Percentiles rank a stretch among this genome's conserved stretches.
Evolutionary conservation across 2,797 vertebrate species (phyloP).

Genomic region (Pangasius mekongensis): DNA sequence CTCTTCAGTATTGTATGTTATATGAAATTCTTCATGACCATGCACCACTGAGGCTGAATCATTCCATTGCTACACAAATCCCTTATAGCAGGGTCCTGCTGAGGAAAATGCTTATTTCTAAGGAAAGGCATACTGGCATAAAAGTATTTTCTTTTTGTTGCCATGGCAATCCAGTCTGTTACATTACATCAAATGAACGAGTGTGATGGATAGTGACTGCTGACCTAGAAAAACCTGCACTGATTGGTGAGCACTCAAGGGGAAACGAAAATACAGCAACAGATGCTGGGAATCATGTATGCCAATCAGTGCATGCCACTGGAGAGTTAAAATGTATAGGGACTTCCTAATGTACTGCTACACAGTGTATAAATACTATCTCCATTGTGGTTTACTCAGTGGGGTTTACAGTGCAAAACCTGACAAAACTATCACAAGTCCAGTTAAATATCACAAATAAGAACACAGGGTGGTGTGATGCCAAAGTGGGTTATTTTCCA

Average conservation of each 20-base stretch:
- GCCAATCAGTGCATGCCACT: background rate
- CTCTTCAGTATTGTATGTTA: background rate
- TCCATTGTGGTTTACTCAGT: background rate
- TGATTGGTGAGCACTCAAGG: constrained; percentile 12
- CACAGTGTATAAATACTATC: constrained; percentile 14
- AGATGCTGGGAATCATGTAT: constrained; percentile 8
- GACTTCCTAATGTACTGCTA: background rate
- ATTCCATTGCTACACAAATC: background rate
- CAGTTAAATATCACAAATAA: background rate
- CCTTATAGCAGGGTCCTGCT: constrained; percentile 15
- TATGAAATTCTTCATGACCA: background rate
- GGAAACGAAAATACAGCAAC: constrained; percentile 36
- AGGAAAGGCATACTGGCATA: constrained; percentile 35
- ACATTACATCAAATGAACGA: constrained; percentile 50
- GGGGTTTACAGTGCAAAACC: background rate
- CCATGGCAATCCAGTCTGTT: constrained; percentile 54
- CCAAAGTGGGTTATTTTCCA: background rate
- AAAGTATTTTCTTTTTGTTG: constrained; percentile 46
- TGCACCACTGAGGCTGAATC: background rate
- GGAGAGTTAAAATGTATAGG: constrained; percentile 1
- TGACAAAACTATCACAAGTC: background rate
- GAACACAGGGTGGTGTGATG: background rate
- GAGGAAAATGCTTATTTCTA: constrained; percentile 26
- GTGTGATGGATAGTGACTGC: constrained; percentile 51
- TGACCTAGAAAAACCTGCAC: constrained; percentile 55